These are phyloP conservation scores for Erannis defoliaria DNA, from an alignment of 2,888 invertebrate genomes.

Conservation along the genomic window DNA sequence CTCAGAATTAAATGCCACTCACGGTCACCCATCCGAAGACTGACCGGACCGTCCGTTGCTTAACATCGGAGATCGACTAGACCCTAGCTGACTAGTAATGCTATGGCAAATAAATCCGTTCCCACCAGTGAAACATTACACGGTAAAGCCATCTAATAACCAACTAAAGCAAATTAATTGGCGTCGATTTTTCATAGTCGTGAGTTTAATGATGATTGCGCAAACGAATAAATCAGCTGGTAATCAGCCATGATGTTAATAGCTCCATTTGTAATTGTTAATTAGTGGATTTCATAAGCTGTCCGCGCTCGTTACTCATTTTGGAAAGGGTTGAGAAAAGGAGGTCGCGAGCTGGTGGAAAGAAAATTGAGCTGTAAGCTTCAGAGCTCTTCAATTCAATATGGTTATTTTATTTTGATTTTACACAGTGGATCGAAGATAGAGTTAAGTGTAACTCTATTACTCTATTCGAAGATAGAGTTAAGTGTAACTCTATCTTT, in stretches of 20 bases:
- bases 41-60: too few relatives aligned
- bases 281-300: slow-evolving; percentile 64
- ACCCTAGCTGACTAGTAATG: not conserved
- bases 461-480: too few relatives aligned
- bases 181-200: slow-evolving; percentile 45
- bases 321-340: slow-evolving; percentile 40
- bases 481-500: too few relatives aligned
- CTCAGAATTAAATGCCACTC: too few relatives aligned
- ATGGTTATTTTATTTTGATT: not conserved
- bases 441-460: too few relatives aligned
- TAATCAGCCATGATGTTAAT: slow-evolving; percentile 59
- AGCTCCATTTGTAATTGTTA: slow-evolving; percentile 62
- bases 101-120: slow-evolving; percentile 12
- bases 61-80: too few relatives aligned
- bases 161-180: slow-evolving; percentile 36
- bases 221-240: slow-evolving; percentile 47
- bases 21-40: too few relatives aligned
- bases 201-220: slow-evolving; percentile 52
- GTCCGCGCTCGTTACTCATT: slow-evolving; percentile 55
- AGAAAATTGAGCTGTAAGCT: not conserved
- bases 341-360: slow-evolving; percentile 3
- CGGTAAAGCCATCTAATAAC: slow-evolving; percentile 31
- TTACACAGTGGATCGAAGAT: too few relatives aligned
- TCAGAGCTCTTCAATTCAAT: not conserved
- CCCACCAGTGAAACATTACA: slow-evolving; percentile 23